Conservation (phyloP, 2,797 vertebrate genomes). For the Heliangelus exortis region DNA sequence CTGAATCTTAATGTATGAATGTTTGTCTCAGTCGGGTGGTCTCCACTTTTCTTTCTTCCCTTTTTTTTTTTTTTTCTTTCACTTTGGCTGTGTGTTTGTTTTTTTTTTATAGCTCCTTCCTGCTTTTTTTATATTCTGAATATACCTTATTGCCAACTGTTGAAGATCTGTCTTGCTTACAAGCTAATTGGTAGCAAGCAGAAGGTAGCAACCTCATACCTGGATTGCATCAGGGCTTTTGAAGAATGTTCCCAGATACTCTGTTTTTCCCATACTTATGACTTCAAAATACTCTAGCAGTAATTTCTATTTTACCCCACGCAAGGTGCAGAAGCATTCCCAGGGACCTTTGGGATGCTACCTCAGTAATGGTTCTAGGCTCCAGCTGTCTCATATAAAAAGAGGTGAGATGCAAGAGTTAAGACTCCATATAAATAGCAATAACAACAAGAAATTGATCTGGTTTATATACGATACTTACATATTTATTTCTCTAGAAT, state of each 20-base stretch:
- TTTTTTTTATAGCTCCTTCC: background rate
- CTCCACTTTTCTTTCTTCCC: background rate
- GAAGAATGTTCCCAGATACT: background rate
- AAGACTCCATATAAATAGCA: conserved; percentile 17
- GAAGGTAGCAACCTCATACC: background rate
- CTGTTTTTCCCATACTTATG: background rate
- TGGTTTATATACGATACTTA: conserved; percentile 26
- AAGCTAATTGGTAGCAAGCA: conserved; percentile 13
- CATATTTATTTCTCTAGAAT: conserved; percentile 8
- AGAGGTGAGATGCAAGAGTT: conserved; percentile 26
- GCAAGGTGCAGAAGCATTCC: background rate
- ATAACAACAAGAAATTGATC: conserved; percentile 9
- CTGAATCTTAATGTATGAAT: too few relatives aligned
- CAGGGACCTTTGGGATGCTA: background rate
- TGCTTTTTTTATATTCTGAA: background rate
- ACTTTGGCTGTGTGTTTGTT: background rate
- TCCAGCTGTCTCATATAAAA: conserved; percentile 41
- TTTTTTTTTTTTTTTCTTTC: too few relatives aligned
- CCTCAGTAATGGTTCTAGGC: conserved; percentile 13
- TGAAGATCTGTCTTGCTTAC: conserved; percentile 9
- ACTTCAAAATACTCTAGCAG: background rate
- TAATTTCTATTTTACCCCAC: conserved; percentile 5
- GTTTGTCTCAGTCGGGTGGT: background rate
- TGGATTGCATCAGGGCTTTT: background rate
- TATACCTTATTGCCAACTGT: background rate